Evolutionary conservation across 2,888 invertebrate species (phyloP), one percentile per base, ranked within the genome.

Genomic region (Uloborus plumipes): DNA sequence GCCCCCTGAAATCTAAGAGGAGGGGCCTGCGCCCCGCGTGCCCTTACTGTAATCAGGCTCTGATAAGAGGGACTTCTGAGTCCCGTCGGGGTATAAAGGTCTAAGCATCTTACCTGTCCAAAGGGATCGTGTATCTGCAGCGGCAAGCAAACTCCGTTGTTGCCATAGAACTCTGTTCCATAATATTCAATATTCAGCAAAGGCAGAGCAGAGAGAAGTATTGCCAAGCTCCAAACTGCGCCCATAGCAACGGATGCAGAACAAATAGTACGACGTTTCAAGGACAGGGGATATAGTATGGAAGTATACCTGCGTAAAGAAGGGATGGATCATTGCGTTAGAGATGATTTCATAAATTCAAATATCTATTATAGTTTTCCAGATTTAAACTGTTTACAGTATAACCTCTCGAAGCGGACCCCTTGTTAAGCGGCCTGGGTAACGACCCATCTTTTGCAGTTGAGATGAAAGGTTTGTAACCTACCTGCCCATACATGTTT

Each of bases 71-170:
- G n/a, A n/a, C n/a, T n/a, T n/a, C n/a, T n/a, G n/a, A n/a, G n/a
- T n/a, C n/a, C n/a, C n/a, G n/a, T n/a, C n/a, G n/a, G n/a, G n/a
- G n/a, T n/a, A n/a, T n/a, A n/a, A n/a, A n/a, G 18, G 14, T 18
- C 16, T 15, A 18, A 3, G 18, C 7, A 1, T 18, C 58, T 71
- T 18, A 81, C 80, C 58, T 76, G 53, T n/a, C 76, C 72, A 86
- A 90, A 92, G 0, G 92, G 92, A 86, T 92, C 91, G 86, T 92
- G 92, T 80, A 92, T 91, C 86, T 92, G 92, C 55, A 92, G 88
- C 0, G 92, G 91, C 26, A 92, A 87, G 85, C 92, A 92, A 20
- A 92, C 92, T 9, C 92, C 92, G 85, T 92, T 92, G 86, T 89
- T 91, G 3, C 91, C 91, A 87, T 92, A 92, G 85, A 92, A 92